phyloP scores from a whole-genome alignment of 2,797 vertebrate species.

The Danio jaintianensis region DNA sequence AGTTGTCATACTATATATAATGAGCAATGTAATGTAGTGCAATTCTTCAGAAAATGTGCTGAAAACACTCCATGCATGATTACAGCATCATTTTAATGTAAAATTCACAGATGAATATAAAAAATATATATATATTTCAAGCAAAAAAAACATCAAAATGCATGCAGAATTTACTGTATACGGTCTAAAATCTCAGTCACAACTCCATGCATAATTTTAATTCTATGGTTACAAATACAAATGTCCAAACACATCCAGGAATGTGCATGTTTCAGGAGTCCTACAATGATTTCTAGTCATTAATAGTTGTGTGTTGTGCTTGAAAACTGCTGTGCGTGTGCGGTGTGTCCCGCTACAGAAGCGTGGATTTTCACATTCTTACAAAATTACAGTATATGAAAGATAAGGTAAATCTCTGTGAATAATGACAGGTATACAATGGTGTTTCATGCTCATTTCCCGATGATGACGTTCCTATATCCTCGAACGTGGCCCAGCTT shows the following conservation, averaged over 20 bases:
- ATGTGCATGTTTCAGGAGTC: neutral
- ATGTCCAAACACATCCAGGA: neutral
- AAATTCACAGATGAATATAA: conserved; percentile 3
- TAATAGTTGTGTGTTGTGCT: neutral
- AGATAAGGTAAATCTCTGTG: neutral
- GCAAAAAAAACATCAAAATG: neutral
- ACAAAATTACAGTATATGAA: conserved; percentile 8
- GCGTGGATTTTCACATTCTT: conserved; percentile 49
- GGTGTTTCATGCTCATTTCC: conserved; percentile 66
- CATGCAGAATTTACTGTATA: neutral
- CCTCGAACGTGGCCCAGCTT: conserved; percentile 88
- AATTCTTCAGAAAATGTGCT: no score
- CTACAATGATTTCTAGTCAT: neutral
- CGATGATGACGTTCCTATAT: conserved; percentile 89
- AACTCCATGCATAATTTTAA: neutral
- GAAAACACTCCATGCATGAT: neutral
- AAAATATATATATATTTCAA: neutral
- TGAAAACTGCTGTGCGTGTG: neutral
- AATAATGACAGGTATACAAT: neutral
- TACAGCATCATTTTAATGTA: neutral
- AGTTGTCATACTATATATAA: no score
- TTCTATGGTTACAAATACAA: neutral
- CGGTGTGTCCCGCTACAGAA: neutral
- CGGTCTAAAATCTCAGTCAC: neutral
- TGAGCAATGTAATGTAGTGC: no score